A percentile compares a stretch with the other conserved stretches of the same genome.
Conservation (phyloP, 2,888 invertebrate species). For the Spilarctia lutea region DNA sequence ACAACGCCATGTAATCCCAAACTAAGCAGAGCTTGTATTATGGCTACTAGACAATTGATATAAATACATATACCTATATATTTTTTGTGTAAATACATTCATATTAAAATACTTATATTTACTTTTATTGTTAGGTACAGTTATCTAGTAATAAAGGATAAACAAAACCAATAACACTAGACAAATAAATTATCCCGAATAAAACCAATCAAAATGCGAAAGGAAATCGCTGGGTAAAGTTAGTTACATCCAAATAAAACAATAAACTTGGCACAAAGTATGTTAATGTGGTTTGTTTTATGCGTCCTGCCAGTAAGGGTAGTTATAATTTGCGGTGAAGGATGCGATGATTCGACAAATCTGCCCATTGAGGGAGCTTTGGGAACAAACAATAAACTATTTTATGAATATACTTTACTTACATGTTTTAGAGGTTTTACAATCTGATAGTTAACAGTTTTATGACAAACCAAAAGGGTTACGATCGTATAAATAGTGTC, state of each 20-base stretch:
- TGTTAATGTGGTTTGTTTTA: slow-evolving; percentile 51
- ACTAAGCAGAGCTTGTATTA: too few species aligned
- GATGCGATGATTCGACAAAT: slow-evolving; percentile 18
- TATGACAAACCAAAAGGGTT: neutral
- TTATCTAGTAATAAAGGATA: neutral
- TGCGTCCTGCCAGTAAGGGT: slow-evolving; percentile 29
- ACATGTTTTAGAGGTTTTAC: slow-evolving; percentile 2
- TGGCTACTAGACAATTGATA: too few species aligned
- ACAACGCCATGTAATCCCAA: too few species aligned
- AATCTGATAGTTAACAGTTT: slow-evolving; percentile 16
- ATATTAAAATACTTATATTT: too few species aligned
- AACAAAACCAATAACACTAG: neutral
- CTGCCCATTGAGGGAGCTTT: slow-evolving; percentile 3
- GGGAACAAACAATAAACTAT: slow-evolving; percentile 11
- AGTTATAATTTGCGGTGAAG: slow-evolving; percentile 29
- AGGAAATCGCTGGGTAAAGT: slow-evolving; percentile 26
- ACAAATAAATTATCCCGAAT: neutral
- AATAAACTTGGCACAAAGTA: slow-evolving; percentile 52
- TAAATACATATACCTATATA: too few species aligned
- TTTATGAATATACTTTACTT: neutral
- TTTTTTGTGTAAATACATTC: too few species aligned
- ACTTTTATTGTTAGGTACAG: too few species aligned
- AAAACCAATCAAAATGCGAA: neutral
- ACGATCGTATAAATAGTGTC: neutral
- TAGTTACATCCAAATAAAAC: slow-evolving; percentile 53